These are phyloP conservation scores for Coptotermes formosanus DNA, from an alignment of 1,140 invertebrate genomes.

Conservation along the genomic window DNA sequence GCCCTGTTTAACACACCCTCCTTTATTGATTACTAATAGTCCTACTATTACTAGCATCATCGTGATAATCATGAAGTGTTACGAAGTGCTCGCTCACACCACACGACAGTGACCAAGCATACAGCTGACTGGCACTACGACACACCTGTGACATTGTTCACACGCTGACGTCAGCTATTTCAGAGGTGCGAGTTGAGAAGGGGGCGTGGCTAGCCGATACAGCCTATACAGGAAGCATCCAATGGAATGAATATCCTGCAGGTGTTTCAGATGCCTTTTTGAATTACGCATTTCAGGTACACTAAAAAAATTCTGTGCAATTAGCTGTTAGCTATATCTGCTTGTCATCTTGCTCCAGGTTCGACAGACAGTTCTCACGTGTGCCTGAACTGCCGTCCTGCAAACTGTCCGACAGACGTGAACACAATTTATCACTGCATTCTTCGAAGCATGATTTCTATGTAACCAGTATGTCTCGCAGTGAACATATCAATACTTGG, in stretches of 20 bases:
- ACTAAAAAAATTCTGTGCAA: neutral
- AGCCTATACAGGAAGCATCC: neutral
- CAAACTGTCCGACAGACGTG: too few species aligned
- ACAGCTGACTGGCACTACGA: neutral
- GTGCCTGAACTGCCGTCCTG: too few species aligned
- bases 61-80: too few species aligned
- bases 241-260: neutral
- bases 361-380: neutral
- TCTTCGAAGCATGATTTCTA: too few species aligned
- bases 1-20: too few species aligned
- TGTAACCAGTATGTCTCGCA: too few species aligned
- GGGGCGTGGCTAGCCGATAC: neutral
- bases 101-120: neutral
- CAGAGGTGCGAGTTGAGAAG: neutral
- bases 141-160: constrained; percentile 9
- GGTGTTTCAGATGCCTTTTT: neutral
- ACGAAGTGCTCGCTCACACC: neutral
- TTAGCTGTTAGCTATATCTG: neutral
- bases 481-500: too few species aligned
- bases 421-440: too few species aligned
- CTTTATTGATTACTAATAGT: too few species aligned
- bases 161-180: constrained; percentile 10
- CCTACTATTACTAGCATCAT: too few species aligned
- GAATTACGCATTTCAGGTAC: neutral
- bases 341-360: neutral